Evolutionary conservation across 2,113 vertebrate species (phyloP).

Genomic region (Lepisosteus osseus): DNA sequence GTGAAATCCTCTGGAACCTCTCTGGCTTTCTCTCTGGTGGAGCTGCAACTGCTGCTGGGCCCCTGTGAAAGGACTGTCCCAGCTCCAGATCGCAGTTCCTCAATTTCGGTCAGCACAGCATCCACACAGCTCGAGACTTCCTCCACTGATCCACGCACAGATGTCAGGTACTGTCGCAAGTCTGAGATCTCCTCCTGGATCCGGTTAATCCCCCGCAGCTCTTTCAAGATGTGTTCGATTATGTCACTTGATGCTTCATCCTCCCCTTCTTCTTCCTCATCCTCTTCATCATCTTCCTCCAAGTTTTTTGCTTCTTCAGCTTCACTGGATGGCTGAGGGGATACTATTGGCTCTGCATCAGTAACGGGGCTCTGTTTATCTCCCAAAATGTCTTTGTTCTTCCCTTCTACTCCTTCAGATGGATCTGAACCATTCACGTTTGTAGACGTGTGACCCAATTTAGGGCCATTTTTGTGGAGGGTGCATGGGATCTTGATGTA

Average conservation of each 20-base stretch:
- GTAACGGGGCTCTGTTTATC: background rate
- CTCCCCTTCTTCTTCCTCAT: slow-evolving; percentile 29
- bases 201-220: slow-evolving; percentile 90
- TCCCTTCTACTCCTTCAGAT: background rate
- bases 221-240: slow-evolving; percentile 90
- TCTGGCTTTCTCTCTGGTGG: background rate
- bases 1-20: background rate
- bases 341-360: background rate
- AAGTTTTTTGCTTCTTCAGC: slow-evolving; percentile 35
- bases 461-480: slow-evolving; percentile 43
- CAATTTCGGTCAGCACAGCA: slow-evolving; percentile 86
- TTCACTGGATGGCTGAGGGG: slow-evolving; percentile 40
- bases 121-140: slow-evolving; percentile 94
- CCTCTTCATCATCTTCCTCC: slow-evolving; percentile 49
- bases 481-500: slow-evolving; percentile 46
- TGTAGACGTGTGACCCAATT: slow-evolving; percentile 24
- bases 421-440: background rate
- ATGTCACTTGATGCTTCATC: slow-evolving; percentile 67
- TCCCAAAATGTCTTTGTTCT: background rate
- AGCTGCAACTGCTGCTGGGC: background rate
- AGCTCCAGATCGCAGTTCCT: slow-evolving; percentile 76
- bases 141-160: slow-evolving; percentile 90
- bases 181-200: slow-evolving; percentile 95
- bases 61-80: slow-evolving; percentile 21
- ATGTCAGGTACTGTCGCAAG: slow-evolving; percentile 83